Percentiles rank a stretch among this genome's conserved stretches.
These are phyloP conservation scores for Rhogogaster chlorosoma DNA, from an alignment of 2,888 invertebrate genomes.

Conservation along the genomic window DNA sequence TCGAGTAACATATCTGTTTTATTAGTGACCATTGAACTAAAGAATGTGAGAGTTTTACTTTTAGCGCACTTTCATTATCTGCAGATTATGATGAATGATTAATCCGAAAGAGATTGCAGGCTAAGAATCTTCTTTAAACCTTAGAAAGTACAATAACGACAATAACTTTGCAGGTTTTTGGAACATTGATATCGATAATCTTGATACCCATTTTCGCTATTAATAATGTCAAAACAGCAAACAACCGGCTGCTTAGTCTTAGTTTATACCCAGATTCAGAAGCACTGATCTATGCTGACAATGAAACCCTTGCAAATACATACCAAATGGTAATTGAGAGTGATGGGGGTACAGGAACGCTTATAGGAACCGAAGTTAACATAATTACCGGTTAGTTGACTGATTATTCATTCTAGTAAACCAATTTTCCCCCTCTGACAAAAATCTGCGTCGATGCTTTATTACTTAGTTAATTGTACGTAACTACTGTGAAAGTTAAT, in stretches of 20 bases:
- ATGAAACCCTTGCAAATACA: constrained; percentile 56
- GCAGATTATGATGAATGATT: neutral
- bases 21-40: neutral
- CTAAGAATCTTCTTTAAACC: neutral
- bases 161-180: constrained; percentile 64
- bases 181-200: constrained; percentile 70
- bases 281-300: constrained; percentile 67
- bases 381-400: constrained; percentile 60
- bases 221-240: constrained; percentile 58
- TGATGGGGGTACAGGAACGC: constrained; percentile 60
- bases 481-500: neutral
- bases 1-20: neutral
- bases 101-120: neutral
- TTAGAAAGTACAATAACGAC: neutral
- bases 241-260: constrained; percentile 71
- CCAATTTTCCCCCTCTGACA: neutral
- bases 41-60: neutral
- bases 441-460: neutral
- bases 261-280: constrained; percentile 67
- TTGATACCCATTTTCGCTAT: constrained; percentile 71
- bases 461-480: neutral
- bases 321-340: constrained; percentile 62
- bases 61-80: neutral
- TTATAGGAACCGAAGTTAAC: constrained; percentile 54
- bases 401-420: neutral